These are phyloP conservation scores for Alouatta caraya DNA, from an alignment of 2,797 vertebrate genomes.

Conservation along the genomic window DNA sequence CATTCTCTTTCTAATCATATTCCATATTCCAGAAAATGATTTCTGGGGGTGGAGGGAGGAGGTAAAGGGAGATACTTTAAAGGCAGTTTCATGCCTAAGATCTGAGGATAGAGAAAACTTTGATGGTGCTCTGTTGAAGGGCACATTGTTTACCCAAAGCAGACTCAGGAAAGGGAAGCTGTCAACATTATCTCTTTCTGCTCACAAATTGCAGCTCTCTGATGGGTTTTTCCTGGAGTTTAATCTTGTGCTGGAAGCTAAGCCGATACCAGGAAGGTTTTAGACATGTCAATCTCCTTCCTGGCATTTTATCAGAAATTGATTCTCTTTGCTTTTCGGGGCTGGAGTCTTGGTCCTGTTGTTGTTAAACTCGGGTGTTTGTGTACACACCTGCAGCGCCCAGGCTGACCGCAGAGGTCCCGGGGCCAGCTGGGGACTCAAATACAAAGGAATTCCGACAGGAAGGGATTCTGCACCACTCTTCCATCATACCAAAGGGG, in stretches of 20 bases:
- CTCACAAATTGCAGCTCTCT: conserved; percentile 59
- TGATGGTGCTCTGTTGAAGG: conserved; percentile 41
- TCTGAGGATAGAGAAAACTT: conserved; percentile 15
- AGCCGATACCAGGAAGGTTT: conserved; percentile 59
- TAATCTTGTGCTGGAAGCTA: conserved; percentile 69
- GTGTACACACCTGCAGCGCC: rapidly evolving
- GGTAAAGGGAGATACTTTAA: not conserved
- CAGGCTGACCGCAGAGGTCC: not conserved
- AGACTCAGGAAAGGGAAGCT: not conserved
- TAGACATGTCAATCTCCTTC: conserved; percentile 53
- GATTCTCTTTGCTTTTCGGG: conserved; percentile 59
- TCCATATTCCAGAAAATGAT: not conserved
- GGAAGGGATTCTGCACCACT: not conserved
- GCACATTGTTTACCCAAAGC: conserved; percentile 55
- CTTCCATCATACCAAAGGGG: rapidly evolving
- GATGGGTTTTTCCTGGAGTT: conserved; percentile 58
- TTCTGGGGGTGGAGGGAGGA: not conserved
- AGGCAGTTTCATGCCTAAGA: conserved; percentile 56
- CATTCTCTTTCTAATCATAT: conserved; percentile 16
- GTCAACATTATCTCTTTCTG: conserved; percentile 55
- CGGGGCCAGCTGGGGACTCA: not conserved
- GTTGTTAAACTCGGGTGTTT: not conserved
- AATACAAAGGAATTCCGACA: not conserved
- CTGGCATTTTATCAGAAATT: conserved; percentile 66
- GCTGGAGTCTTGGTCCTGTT: not conserved